Evolutionary conservation across 2,888 invertebrate genomes (phyloP), one percentile per base, ranked within the genome.

Genomic region (Dioctria rufipes): DNA sequence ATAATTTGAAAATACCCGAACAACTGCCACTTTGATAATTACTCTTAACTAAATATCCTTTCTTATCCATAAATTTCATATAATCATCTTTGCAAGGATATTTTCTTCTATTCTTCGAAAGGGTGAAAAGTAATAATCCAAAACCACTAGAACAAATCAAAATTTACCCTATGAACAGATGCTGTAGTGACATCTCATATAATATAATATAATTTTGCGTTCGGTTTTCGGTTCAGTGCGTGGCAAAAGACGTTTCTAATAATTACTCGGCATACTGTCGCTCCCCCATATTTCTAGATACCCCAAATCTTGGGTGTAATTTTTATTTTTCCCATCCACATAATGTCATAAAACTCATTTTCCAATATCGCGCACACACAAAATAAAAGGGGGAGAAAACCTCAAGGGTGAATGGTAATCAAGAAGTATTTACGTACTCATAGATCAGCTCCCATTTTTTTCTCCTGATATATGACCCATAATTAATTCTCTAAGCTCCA

Each of bases 211-310:
- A 81, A 81, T 81, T 78, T 81, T 81, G 60, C 58, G 78, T 81
- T 61, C 40, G 78, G 60, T 81, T 81, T 78, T 78, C 81, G 69
- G 61, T 78, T 78, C 69, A 78, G 51, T 81, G 81, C 77, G 43
- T 42, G 39, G 65, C 43, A 13, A 67, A 81, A 81, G 65, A 78
- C 78, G 73, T 81, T 78, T 81, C 58, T 71, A 54, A 71, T 71
- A 71, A 71, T 71, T 71, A 40, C 46, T 61, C 39, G 61, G 6
- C 51, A n/a, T 43, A 49, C 4, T 49, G 25, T 46, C 39, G 25
- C 39, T 11, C 11, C 54, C 54, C 39, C 61, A 13, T 8, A 25
- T 4, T 61, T 6, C 25, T 25, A 25, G 25, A 25, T 5, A 8
- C 11, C 54, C 54, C 39, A 61, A 5, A 5, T 61, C 5, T 4